Base-by-base conservation (phyloP, 1,140 invertebrate species). In the Micrasema minimum region DNA sequence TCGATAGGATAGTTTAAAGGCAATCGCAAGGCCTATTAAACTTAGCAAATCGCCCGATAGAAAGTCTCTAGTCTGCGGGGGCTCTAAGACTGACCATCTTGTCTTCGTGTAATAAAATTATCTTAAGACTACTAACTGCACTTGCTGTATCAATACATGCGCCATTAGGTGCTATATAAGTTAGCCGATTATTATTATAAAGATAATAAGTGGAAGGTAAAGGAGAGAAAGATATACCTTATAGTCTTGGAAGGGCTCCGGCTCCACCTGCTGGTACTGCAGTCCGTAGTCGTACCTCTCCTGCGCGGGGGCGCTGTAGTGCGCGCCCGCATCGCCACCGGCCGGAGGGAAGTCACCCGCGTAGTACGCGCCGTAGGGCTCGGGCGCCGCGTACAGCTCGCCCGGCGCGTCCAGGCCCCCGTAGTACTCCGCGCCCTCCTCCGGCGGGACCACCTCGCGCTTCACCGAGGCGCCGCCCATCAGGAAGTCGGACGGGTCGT, bases 401-500 rank as follows among this genome's bases (percentile, higher is more conserved):
- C 35, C 68, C n/a, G 14, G 2, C 0, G 53, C 7, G 7, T 20
- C 53, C 20, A 48, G 12, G 55, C 31, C 55, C 41, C 45, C 26
- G 2, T 59, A 31, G 6, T 59, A 31, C 45, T 65, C 41, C 18
- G 57, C 57, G 7, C 57, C 57, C 14, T 46, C 66, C 45, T 71
- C 69, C 35, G 61, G 46, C 6, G 69, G 45, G 26, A 75, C 69
- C 9, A 75, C 62, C 37, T 75, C 73, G 9, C 62, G 67, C 38
- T 75, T 75, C 0, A 75, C 73, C 3, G 73, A 69, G 14, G 73
- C 66, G 11, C 70, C 73, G 2, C 66, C 61, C 62, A 93, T 87
- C 10, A 94, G 78, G 76, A 95, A 94, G 78, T 94, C 93, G 1
- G 93, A 93, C 10, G 93, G 93, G 83, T 95, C 93, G 80, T 96